Conservation (phyloP, 2,113 vertebrate genomes). For the Talpa occidentalis region DNA sequence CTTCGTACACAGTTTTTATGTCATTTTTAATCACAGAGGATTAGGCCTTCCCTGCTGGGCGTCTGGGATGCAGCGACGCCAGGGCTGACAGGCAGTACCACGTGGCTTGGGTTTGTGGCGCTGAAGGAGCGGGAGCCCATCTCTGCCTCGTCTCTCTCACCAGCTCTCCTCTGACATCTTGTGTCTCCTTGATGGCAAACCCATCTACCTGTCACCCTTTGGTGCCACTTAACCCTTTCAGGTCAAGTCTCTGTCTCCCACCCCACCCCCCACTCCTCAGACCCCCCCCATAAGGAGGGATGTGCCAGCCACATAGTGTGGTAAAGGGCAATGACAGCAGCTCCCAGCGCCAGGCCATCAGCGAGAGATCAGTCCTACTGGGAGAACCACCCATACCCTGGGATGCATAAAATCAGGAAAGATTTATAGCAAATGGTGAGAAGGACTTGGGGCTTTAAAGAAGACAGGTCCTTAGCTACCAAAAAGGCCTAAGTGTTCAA, state of each 20-base stretch:
- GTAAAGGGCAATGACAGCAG: fast-evolving
- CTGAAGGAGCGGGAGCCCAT: fast-evolving
- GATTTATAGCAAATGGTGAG: background rate
- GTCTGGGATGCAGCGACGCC: fast-evolving
- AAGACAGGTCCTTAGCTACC: background rate
- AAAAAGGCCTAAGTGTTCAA: background rate
- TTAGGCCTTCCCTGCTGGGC: fast-evolving
- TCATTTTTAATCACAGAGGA: background rate
- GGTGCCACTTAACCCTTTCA: background rate
- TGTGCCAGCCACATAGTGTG: background rate
- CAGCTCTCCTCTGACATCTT: background rate
- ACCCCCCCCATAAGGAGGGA: background rate
- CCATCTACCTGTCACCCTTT: background rate
- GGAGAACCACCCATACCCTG: background rate
- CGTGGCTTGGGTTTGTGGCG: background rate
- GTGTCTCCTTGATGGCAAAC: background rate
- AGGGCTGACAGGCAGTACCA: background rate
- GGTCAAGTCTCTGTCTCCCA: background rate
- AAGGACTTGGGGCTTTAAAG: background rate
- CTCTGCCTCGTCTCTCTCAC: background rate
- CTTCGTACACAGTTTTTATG: fast-evolving
- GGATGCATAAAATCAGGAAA: background rate
- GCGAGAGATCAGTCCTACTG: fast-evolving
- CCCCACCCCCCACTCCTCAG: background rate
- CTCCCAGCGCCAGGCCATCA: background rate